Base-by-base conservation (phyloP, 1,140 invertebrate species). In the Luehdorfia chinensis region DNA sequence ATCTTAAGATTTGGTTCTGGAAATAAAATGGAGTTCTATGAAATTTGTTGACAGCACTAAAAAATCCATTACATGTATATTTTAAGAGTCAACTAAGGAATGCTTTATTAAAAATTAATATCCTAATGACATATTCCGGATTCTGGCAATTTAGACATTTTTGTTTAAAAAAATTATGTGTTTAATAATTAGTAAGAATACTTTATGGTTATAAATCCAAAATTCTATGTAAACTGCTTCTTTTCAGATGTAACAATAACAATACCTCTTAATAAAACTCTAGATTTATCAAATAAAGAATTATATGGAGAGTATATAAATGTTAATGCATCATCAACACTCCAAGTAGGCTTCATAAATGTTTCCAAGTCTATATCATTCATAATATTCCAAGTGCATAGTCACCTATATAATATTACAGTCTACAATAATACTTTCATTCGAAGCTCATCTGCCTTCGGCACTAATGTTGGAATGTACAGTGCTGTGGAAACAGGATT, bases 331-430 rank as follows among this genome's bases (percentile, higher is more conserved):
- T 50, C 54, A 19, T 76, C 74, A 18, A 74, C 54, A 1, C 50
- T 88, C 1, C 55, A 62, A 47, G 75, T 92, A 28, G 67, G 79
- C 27, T 79, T 92, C 31, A 59, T 47, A 5, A 80, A 89, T 66
- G 72, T 89, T 41, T 86, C 88, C 27, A 50, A 57, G 33, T 65
- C 67, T 16, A 64, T 90, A 27, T 71, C 74, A 14, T 94, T 92
- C 74, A 77, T 93, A 18, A 79, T 94, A 34, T 75, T 92, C 33
- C 92, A 94, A 90, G 87, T 89, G 8, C 93, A 94, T 64, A 87
- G 88, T 30, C 89, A 91, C 51, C 48, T 88, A 8, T 66, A 89
- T 43, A 90, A 91, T 79, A 63, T 94, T 0, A 89, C 90, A 6
- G 54, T 94, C 19, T 90, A 89, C 18, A 90, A 91, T 47, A 85